phyloP scores from a whole-genome alignment of 2,888 invertebrate genomes.

The Sminthurinus aureus region DNA sequence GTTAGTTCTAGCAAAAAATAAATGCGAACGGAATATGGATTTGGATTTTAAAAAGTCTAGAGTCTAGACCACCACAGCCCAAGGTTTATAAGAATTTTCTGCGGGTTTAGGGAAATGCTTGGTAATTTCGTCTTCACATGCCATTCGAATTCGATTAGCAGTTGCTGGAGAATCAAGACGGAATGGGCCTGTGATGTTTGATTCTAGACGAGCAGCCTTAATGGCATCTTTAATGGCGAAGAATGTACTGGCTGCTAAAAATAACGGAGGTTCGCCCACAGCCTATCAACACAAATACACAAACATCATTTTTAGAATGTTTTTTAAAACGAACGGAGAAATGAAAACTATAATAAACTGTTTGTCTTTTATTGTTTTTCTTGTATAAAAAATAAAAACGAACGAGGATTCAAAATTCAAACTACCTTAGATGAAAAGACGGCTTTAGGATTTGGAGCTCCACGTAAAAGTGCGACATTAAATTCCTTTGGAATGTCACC shows the following conservation, averaged over 20 bases:
- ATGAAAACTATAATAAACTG: background rate
- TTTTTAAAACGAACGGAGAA: background rate
- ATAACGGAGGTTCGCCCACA: slow-evolving; percentile 94
- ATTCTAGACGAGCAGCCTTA: slow-evolving; percentile 77
- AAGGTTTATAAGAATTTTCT: slow-evolving; percentile 54
- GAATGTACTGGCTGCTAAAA: slow-evolving; percentile 83
- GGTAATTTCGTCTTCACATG: slow-evolving; percentile 80
- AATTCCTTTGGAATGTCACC: slow-evolving; percentile 90
- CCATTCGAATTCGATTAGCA: slow-evolving; percentile 86
- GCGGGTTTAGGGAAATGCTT: slow-evolving; percentile 51
- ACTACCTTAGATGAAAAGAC: slow-evolving; percentile 93
- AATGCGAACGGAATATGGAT: background rate
- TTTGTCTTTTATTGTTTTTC: too few species aligned
- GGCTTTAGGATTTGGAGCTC: slow-evolving; percentile 87
- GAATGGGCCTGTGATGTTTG: slow-evolving; percentile 70
- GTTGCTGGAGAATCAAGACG: slow-evolving; percentile 85
- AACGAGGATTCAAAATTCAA: background rate
- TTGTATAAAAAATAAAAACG: background rate
- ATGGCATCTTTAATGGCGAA: slow-evolving; percentile 92
- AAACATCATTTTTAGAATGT: background rate
- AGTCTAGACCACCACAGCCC: slow-evolving; percentile 53
- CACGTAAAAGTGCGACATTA: slow-evolving; percentile 89
- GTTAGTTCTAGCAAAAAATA: background rate
- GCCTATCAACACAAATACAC: slow-evolving; percentile 69
- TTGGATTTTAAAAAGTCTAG: background rate